Conservation (phyloP, 2,888 invertebrate species). For the Chaitophorus viminalis region DNA sequence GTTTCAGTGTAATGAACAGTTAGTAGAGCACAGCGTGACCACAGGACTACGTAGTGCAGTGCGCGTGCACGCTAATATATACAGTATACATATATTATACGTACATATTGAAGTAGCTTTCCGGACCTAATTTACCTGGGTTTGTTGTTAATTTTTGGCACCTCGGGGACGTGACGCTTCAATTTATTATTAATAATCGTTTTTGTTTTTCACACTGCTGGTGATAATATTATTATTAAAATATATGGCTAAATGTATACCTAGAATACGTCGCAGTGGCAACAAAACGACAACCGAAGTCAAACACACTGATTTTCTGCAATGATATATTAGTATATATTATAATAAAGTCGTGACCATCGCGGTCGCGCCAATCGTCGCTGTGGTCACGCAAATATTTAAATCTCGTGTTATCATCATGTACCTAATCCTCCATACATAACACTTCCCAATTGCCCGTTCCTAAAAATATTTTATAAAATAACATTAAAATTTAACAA, state of each 20-base stretch:
- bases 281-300: too few species aligned
- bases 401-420: too few species aligned
- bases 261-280: too few species aligned
- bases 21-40: neutral
- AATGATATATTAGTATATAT: neutral
- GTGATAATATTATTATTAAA: neutral
- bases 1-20: too few species aligned
- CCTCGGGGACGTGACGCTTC: neutral
- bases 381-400: neutral
- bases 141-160: neutral
- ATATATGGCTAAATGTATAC: too few species aligned
- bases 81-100: neutral
- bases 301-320: too few species aligned
- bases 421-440: too few species aligned
- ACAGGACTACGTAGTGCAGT: too few species aligned
- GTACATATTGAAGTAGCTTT: neutral
- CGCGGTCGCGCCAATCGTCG: neutral
- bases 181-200: conserved; percentile 8
- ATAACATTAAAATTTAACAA: too few species aligned
- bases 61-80: neutral
- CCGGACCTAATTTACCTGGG: neutral
- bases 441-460: too few species aligned
- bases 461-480: too few species aligned
- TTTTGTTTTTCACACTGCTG: neutral
- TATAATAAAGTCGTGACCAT: neutral